Evolutionary conservation across 2,888 invertebrate species (phyloP).

Genomic region (Archips xylosteana): DNA sequence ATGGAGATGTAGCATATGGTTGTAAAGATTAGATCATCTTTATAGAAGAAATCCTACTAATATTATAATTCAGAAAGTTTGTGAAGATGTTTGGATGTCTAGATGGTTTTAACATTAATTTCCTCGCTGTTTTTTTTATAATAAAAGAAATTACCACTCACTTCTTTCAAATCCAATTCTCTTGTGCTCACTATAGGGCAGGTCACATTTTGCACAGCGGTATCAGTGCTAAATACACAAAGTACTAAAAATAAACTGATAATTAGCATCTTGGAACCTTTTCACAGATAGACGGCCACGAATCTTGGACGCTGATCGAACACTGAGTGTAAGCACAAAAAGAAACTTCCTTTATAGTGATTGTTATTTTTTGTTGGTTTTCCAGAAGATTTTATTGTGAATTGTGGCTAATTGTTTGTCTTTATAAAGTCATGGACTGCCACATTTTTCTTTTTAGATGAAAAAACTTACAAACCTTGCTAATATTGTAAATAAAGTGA

Average conservation of each 20-base stretch:
- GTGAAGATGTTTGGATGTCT: too few relatives aligned
- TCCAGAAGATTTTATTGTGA: conserved; percentile 45
- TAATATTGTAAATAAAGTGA: too few relatives aligned
- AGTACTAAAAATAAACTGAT: conserved; percentile 57
- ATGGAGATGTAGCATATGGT: too few relatives aligned
- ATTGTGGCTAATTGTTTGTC: background rate
- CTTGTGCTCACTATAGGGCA: conserved; percentile 69
- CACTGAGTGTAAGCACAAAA: conserved; percentile 64
- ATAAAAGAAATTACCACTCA: conserved; percentile 52
- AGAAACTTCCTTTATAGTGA: conserved; percentile 61
- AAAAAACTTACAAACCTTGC: too few relatives aligned
- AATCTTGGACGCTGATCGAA: conserved; percentile 50
- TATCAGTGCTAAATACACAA: conserved; percentile 56
- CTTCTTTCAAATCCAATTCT: conserved; percentile 77
- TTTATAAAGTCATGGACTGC: background rate
- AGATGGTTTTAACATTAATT: too few relatives aligned
- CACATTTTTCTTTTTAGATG: too few relatives aligned
- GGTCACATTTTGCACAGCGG: conserved; percentile 63
- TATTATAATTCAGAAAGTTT: too few relatives aligned
- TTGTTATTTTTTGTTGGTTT: conserved; percentile 56
- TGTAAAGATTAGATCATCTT: too few relatives aligned
- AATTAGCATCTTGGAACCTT: conserved; percentile 62
- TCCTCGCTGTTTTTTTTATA: too few relatives aligned
- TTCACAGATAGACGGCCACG: conserved; percentile 47
- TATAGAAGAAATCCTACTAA: too few relatives aligned